phyloP scores from a whole-genome alignment of 1,140 invertebrate genomes.

The Drosophila setifemur region DNA sequence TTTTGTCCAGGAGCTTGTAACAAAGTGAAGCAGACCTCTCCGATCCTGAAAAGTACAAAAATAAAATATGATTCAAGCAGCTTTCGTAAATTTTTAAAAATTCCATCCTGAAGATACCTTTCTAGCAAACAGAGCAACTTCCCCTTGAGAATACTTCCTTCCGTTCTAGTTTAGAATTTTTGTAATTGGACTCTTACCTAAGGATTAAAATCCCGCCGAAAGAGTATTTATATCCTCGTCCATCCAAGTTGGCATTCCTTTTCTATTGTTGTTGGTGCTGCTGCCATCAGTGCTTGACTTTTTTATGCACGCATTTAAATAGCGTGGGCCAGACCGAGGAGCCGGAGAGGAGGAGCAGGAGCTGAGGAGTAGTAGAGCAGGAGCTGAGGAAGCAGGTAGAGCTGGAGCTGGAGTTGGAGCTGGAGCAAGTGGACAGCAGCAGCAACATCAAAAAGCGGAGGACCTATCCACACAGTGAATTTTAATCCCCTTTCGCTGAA shows the following conservation, averaged over 20 bases:
- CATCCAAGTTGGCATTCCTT: background rate
- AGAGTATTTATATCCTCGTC: too few species aligned
- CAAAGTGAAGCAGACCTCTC: too few species aligned
- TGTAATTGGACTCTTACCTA: too few species aligned
- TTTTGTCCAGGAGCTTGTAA: too few species aligned
- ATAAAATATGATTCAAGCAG: too few species aligned
- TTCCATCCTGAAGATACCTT: too few species aligned
- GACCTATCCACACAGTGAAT: slow-evolving; percentile 45
- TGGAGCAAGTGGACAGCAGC: slow-evolving; percentile 19
- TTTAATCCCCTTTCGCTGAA: slow-evolving; percentile 66
- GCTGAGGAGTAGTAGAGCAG: background rate
- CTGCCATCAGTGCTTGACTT: slow-evolving; percentile 49
- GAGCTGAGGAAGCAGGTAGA: background rate
- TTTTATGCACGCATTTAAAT: slow-evolving; percentile 43
- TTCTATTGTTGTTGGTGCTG: slow-evolving; percentile 7
- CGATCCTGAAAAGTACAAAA: too few species aligned
- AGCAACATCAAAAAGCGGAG: slow-evolving; percentile 42
- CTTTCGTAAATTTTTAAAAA: too few species aligned
- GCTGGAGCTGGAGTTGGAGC: slow-evolving; percentile 17
- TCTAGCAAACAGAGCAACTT: too few species aligned
- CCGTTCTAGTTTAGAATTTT: too few species aligned
- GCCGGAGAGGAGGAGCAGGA: background rate
- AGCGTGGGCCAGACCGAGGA: slow-evolving; percentile 15
- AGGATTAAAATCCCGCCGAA: too few species aligned
- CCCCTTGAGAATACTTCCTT: too few species aligned